Conservation (phyloP, 2,888 invertebrate genomes). For the Ophion ellenae region DNA sequence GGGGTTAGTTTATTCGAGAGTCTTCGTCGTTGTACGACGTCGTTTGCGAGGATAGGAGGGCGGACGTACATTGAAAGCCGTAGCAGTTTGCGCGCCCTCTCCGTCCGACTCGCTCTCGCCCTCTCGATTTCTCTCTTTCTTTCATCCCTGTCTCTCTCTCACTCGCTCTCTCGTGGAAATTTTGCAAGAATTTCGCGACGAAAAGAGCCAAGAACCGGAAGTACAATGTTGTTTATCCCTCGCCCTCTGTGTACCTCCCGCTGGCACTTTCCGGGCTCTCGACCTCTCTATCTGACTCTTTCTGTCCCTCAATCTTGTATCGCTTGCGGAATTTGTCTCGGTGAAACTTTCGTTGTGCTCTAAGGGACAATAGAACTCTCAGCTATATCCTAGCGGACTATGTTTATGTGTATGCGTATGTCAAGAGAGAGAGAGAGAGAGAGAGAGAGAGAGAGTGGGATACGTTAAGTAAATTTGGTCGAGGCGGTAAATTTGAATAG, state of each 20-base stretch:
- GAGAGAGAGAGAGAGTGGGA: no score
- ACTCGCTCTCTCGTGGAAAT: slow-evolving; percentile 29
- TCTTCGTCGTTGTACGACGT: slow-evolving; percentile 47
- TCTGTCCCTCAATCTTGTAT: slow-evolving; percentile 21
- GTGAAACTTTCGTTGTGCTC: slow-evolving; percentile 45
- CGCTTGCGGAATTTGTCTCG: slow-evolving; percentile 57
- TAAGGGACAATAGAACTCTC: slow-evolving; percentile 40
- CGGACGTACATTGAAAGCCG: slow-evolving; percentile 49
- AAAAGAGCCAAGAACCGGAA: slow-evolving; percentile 52
- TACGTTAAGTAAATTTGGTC: background rate
- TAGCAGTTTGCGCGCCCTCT: slow-evolving; percentile 28
- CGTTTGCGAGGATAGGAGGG: slow-evolving; percentile 42
- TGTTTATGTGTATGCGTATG: slow-evolving; percentile 5
- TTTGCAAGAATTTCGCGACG: slow-evolving; percentile 44
- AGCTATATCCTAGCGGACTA: slow-evolving; percentile 12
- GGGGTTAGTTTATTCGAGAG: slow-evolving; percentile 61
- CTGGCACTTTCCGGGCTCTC: background rate
- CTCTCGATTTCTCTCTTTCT: slow-evolving; percentile 1
- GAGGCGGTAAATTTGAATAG: slow-evolving; percentile 8
- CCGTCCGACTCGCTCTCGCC: slow-evolving; percentile 7
- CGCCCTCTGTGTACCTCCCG: background rate
- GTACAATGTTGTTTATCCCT: slow-evolving; percentile 48
- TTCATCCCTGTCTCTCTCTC: background rate
- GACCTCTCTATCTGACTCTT: slow-evolving; percentile 16
- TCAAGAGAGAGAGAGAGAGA: background rate